A percentile compares a stretch with the other conserved stretches of the same genome.
These are phyloP conservation scores for Meloidogyne hapla DNA, from an alignment of 1,140 invertebrate species.

Conservation along the genomic window DNA sequence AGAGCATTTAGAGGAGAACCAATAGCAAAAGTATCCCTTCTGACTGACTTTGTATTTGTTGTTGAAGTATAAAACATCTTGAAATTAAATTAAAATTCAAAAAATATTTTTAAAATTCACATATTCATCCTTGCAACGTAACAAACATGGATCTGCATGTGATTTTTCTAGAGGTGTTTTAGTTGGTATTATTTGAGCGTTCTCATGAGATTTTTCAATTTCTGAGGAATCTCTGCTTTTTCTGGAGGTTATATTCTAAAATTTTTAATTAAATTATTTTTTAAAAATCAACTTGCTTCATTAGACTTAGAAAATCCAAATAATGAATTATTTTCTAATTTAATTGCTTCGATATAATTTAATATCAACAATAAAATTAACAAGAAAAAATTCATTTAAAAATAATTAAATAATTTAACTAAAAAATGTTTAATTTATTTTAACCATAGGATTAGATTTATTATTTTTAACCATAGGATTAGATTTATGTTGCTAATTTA, in stretches of 20 bases:
- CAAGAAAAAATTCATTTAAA: too few relatives aligned
- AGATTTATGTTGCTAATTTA: too few relatives aligned
- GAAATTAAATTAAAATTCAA: neutral
- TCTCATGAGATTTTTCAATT: neutral
- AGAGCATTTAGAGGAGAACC: slow-evolving; percentile 19
- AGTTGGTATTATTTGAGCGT: neutral
- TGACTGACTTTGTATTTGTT: neutral
- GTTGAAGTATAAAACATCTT: slow-evolving; percentile 16
- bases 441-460: too few relatives aligned
- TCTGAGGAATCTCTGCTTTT: neutral
- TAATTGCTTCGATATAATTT: too few relatives aligned
- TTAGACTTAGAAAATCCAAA: too few relatives aligned
- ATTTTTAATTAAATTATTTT: neutral
- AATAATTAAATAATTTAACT: too few relatives aligned
- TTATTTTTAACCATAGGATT: too few relatives aligned
- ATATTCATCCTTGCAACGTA: slow-evolving; percentile 25
- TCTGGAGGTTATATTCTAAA: neutral
- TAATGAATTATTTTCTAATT: too few relatives aligned
- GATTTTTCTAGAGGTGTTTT: neutral
- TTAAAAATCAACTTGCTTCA: too few relatives aligned
- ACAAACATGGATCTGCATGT: slow-evolving; percentile 20
- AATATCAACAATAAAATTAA: too few relatives aligned
- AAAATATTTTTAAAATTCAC: neutral
- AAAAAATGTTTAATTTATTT: too few relatives aligned
- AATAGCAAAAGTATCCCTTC: slow-evolving; percentile 6